Conservation (phyloP, 2,113 vertebrate species). For the Henicopernis longicauda region DNA sequence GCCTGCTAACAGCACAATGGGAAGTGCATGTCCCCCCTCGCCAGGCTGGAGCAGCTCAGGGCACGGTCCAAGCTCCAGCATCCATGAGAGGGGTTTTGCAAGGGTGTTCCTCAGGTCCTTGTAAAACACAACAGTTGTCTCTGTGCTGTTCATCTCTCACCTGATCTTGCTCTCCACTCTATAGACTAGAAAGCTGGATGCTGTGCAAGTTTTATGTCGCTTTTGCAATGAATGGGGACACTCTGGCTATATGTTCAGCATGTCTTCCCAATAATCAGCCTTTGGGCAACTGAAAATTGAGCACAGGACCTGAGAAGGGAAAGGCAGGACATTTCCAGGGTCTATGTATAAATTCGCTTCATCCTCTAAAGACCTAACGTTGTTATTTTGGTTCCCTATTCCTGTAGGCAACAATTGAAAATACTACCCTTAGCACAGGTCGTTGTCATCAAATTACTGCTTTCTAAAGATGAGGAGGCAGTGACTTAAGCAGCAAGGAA, state of each 20-base stretch:
- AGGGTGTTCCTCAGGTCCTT: not conserved
- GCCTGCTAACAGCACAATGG: not conserved
- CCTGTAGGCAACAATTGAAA: not conserved
- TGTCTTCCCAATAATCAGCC: not conserved
- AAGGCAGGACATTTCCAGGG: not conserved
- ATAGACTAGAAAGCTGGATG: not conserved
- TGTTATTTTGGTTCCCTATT: not conserved
- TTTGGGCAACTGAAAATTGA: not conserved
- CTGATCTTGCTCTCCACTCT: not conserved
- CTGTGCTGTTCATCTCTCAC: not conserved
- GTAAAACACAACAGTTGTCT: not conserved
- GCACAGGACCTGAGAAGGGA: not conserved
- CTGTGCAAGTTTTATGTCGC: not conserved
- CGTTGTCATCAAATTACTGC: not conserved
- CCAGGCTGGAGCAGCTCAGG: not conserved
- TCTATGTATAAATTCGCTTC: not conserved
- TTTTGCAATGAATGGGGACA: not conserved
- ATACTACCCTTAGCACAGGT: not conserved
- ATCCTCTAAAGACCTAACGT: not conserved
- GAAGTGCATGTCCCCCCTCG: not conserved
- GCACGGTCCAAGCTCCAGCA: not conserved
- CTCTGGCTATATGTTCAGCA: fast-evolving
- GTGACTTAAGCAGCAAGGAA: not conserved
- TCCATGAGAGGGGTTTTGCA: not conserved
- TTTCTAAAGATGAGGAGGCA: not conserved